Percentiles rank a stretch among this genome's conserved stretches.
Evolutionary conservation across 2,888 invertebrate genomes (phyloP).

Genomic region (Balanococcus diminutus): DNA sequence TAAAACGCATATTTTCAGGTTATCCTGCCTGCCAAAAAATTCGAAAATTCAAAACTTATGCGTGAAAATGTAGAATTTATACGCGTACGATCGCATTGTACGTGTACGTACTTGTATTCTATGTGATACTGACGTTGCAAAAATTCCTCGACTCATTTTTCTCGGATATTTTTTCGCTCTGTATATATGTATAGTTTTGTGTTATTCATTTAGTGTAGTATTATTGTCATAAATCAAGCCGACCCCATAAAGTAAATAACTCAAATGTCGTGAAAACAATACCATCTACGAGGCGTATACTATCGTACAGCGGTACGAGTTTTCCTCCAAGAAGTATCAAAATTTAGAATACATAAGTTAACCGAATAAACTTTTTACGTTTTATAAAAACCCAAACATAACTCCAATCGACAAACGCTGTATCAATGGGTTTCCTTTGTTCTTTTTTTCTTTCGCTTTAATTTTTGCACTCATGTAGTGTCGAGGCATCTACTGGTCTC

Average conservation of each 20-base stretch:
- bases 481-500: too few relatives aligned
- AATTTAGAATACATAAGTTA: background rate
- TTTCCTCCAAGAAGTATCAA: background rate
- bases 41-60: constrained; percentile 8
- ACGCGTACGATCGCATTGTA: background rate
- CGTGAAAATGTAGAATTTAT: background rate
- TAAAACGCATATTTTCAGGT: background rate
- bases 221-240: constrained; percentile 20
- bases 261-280: constrained; percentile 33
- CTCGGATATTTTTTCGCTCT: constrained; percentile 6
- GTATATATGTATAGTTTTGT: constrained; percentile 8
- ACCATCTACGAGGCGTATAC: background rate
- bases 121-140: constrained; percentile 4
- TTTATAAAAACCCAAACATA: background rate
- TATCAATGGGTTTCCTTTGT: too few relatives aligned
- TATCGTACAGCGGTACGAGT: background rate
- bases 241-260: constrained; percentile 29
- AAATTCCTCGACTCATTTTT: background rate
- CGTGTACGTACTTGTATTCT: background rate
- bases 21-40: background rate
- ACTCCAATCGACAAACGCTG: background rate
- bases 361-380: constrained; percentile 1
- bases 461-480: too few relatives aligned
- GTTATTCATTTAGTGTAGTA: constrained; percentile 22
- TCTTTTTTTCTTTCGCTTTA: too few relatives aligned